Evolutionary conservation across 2,888 invertebrate genomes (phyloP), one percentile per base, ranked within the genome.

Genomic region (Luperina testacea): DNA sequence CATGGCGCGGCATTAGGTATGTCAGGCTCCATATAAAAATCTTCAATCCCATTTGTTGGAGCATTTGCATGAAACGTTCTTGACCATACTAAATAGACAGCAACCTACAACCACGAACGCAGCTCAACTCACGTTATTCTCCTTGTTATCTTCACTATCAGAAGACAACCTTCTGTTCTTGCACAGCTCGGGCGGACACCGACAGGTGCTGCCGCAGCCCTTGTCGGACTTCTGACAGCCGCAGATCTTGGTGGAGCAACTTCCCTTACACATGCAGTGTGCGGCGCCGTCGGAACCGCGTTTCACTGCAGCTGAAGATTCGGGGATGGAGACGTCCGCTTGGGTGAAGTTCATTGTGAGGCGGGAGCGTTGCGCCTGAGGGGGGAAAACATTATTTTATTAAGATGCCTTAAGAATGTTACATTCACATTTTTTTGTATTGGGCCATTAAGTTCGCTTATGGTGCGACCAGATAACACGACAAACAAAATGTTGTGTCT

Each of bases 191-290:
- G 92, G 87, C 87, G 95, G 95, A 82, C 98, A 98, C 72, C 97
- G 96, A 88, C 98, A 98, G 0, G 95, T 89, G 48, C 42, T 38
- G 0, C 94, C 90, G 88, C 98, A 98, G 0, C 91, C 90, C 61
- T 88, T 87, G 6, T 92, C 94, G 2, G 95, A 90, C 93, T 97
- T 98, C 9, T 97, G 95, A 84, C 98, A 98, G 32, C 97, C 96
- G 92, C 98, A 98, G 74, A 97, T 90, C 89, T 97, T 96, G 57
- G 96, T 97, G 79, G 94, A 92, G 90, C 98, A 98, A 70, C 95
- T 95, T 4, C 97, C 97, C 90, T 97, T 97, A 86, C 98, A 98
- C 0, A 94, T 92, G 93, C 98, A 98, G 90, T 97, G 97, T n/a
- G 97, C 91, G 0, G 97, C 92, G 2, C 97, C 97, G 89, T 97